Evolutionary conservation across 2,888 invertebrate genomes (phyloP), one percentile per base, ranked within the genome.

Genomic region (Uropetala carovei): DNA sequence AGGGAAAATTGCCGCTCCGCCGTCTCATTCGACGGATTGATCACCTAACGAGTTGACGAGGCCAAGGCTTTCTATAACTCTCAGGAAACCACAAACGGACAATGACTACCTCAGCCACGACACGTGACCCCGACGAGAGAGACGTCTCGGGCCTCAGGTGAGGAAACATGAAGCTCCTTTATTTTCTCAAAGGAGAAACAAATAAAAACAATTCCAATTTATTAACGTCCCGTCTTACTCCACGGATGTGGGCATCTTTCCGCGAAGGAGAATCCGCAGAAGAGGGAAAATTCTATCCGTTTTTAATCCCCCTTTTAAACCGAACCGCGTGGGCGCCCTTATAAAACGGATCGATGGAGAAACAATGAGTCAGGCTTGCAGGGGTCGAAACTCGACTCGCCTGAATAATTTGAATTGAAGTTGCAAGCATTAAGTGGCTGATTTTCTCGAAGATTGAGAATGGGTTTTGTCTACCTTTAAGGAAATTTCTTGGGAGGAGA

Each of bases 81-180:
- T 68, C n/a, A n/a, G n/a, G 83, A 83, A 83, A n/a, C 56, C 14
- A n/a, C 18, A 13, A 56, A 75, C 75, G 89, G 64, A 68, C 89
- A 89, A 89, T 89, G 68, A 64, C 58, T 86, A 57, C 59, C 58
- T 8, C 59, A 16, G 30, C 56, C 64, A 14, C 89, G 58, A 89
- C 89, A 68, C 68, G 89, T 89, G 89, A 89, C 89, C 89, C 68
- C 89, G n/a, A 18, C 27, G 64, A 89, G 89, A 43, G 43, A 57
- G 14, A 83, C 56, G 83, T 11, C 56, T 56, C 56, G 56, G 43
- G 57, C 57, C 56, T 2, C n/a, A 83, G 83, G 83, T 57, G 83
- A 83, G 83, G 83, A 83, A 43, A 89, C 22, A 89, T 64, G 43
- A 59, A 16, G 56, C 22, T 22, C 22, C 22, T 75, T 27, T 5